Conservation (phyloP, 2,888 invertebrate genomes). For the Panzeria rudis region DNA sequence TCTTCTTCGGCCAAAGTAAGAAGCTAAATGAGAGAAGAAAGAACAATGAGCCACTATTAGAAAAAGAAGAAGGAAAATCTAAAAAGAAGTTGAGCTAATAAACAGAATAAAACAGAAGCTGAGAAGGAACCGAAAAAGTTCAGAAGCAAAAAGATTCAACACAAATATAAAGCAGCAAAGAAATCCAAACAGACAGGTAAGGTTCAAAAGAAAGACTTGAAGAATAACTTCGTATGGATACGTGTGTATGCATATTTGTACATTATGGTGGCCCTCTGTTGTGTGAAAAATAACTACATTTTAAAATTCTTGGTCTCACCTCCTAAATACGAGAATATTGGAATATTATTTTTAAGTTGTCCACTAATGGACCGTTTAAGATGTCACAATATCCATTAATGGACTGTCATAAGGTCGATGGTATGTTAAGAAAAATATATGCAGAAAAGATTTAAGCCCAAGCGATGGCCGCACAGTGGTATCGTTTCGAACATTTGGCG, state of each 20-base stretch:
- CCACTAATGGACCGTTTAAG: too few species aligned
- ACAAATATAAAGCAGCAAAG: constrained; percentile 2
- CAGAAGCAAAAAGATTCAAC: constrained; percentile 17
- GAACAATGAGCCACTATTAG: constrained; percentile 55
- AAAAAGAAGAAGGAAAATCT: constrained; percentile 2
- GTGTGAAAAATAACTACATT: too few species aligned
- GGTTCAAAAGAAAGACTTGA: neutral
- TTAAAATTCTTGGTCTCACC: too few species aligned
- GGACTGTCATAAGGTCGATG: too few species aligned
- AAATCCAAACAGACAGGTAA: constrained; percentile 8
- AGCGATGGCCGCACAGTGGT: too few species aligned
- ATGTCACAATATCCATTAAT: too few species aligned
- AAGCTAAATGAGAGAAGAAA: constrained; percentile 34
- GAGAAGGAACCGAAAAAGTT: constrained; percentile 16
- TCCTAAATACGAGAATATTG: too few species aligned
- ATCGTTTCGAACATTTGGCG: too few species aligned
- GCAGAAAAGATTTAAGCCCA: too few species aligned
- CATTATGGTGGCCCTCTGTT: neutral
- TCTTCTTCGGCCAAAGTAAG: constrained; percentile 1
- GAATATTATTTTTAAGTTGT: too few species aligned
- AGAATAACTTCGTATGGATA: neutral
- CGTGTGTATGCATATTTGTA: neutral
- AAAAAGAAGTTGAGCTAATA: constrained; percentile 32
- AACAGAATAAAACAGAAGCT: constrained; percentile 9
- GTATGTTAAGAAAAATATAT: too few species aligned